Evolutionary conservation across 2,797 vertebrate species (phyloP), one percentile per base, ranked within the genome.

Genomic region (Lithobates pipiens): DNA sequence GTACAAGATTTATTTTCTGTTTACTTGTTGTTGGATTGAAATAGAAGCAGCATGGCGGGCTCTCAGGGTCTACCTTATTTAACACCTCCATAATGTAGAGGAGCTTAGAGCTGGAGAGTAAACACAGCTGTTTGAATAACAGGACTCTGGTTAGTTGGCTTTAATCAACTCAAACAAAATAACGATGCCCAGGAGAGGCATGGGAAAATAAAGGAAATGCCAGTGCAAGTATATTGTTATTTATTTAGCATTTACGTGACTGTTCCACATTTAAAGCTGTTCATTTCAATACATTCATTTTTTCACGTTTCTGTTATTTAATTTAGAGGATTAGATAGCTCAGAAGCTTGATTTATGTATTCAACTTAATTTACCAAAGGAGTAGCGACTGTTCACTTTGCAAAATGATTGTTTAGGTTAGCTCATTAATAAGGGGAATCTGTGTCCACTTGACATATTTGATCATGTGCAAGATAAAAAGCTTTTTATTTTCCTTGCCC

Each of bases 81-180:
- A 72, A 61, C 34, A 77, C 75, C 75, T 77, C 74, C 67, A n/a
- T 72, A 85, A 85, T 78, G 54, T 85, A 78, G 32, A 63, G 54
- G 76, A 57, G 83, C 83, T 73, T 73, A 78, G 82, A 84, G 67
- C 82, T 39, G 67, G 32, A 84, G 46, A 84, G 67, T 77, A 84
- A 84, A 84, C 75, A 77, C 75, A 77, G 82, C 67, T 84, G 75
- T 84, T 84, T 84, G 68, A 77, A 71, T 50, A 83, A 76, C 72
- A 76, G 72, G 81, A 76, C 82, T 76, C 61, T 13, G 61, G 82
- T 76, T 76, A 76, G 73, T 83, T 39, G 36, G 29, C 82, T 83
- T 76, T 83, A 76, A 83, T 76, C 82, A 83, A 69, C 73, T 76
- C 82, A 83, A 76, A 83, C 74, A 76, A 68, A 83, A 76, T 76